phyloP scores from a whole-genome alignment of 2,888 invertebrate species.

The Apodemia duryi region DNA sequence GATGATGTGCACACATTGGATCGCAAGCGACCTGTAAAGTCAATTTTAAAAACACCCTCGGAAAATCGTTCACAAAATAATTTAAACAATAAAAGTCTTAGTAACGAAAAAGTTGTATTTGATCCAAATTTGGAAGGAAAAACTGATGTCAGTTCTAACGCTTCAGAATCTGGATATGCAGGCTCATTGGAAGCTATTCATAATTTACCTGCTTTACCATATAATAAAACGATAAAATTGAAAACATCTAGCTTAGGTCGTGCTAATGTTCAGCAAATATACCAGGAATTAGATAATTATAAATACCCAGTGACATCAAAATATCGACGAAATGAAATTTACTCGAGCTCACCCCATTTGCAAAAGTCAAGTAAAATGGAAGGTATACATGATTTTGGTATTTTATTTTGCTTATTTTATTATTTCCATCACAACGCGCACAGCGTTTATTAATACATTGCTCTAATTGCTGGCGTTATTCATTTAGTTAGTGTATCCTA shows the following conservation, averaged over 20 bases:
- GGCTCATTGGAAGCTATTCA: constrained; percentile 44
- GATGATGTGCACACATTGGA: background rate
- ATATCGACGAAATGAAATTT: constrained; percentile 23
- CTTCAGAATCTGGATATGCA: constrained; percentile 54
- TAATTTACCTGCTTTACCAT: constrained; percentile 39
- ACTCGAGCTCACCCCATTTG: constrained; percentile 55
- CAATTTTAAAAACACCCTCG: background rate
- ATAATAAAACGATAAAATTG: constrained; percentile 28
- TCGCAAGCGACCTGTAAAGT: background rate
- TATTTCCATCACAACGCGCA: constrained; percentile 20
- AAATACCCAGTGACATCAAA: constrained; percentile 11
- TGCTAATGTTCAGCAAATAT: background rate
- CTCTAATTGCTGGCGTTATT: constrained; percentile 40
- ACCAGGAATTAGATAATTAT: background rate
- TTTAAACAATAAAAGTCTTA: constrained; percentile 4
- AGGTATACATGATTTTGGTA: constrained; percentile 34
- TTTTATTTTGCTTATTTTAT: background rate
- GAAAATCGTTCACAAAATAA: background rate
- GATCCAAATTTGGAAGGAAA: constrained; percentile 2
- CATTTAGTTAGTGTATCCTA: constrained; percentile 36
- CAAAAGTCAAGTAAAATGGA: constrained; percentile 40
- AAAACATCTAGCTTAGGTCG: constrained; percentile 7
- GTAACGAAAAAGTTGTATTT: constrained; percentile 35
- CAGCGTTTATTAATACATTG: constrained; percentile 26
- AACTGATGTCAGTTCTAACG: constrained; percentile 44